A percentile compares a stretch with the other conserved stretches of the same genome.
Conservation (phyloP, 2,888 invertebrate species). For the Microplitis deprimator region DNA sequence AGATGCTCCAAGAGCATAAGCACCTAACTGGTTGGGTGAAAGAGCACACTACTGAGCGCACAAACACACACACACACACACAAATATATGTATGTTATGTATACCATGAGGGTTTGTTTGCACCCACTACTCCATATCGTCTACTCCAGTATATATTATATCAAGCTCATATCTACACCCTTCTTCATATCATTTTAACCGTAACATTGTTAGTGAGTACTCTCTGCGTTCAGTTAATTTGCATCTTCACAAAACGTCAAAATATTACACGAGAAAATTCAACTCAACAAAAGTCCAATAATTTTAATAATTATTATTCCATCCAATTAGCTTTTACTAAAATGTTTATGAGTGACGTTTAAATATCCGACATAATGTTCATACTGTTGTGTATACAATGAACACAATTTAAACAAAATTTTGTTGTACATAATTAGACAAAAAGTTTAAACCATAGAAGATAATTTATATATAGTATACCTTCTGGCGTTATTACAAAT, state of each 20-base stretch:
- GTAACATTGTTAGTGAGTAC: constrained; percentile 11
- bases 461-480: constrained; percentile 18
- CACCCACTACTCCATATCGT: not conserved
- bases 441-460: constrained; percentile 50
- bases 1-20: constrained; percentile 50
- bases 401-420: constrained; percentile 26
- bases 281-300: not conserved
- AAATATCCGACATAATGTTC: not conserved
- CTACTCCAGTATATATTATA: constrained; percentile 14
- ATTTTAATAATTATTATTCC: too few species aligned
- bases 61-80: constrained; percentile 34
- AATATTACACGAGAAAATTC: not conserved
- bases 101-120: constrained; percentile 8
- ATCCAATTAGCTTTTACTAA: too few species aligned
- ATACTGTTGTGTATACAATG: too few species aligned
- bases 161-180: constrained; percentile 17
- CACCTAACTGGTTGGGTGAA: constrained; percentile 19
- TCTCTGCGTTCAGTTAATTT: constrained; percentile 49
- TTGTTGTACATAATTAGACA: constrained; percentile 47
- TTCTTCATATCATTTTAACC: constrained; percentile 21
- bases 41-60: constrained; percentile 32
- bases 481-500: constrained; percentile 48
- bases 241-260: constrained; percentile 50
- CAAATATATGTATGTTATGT: not conserved
- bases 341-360: not conserved